Conservation (phyloP, 2,797 vertebrate species). For the Eulemur coronatus region DNA sequence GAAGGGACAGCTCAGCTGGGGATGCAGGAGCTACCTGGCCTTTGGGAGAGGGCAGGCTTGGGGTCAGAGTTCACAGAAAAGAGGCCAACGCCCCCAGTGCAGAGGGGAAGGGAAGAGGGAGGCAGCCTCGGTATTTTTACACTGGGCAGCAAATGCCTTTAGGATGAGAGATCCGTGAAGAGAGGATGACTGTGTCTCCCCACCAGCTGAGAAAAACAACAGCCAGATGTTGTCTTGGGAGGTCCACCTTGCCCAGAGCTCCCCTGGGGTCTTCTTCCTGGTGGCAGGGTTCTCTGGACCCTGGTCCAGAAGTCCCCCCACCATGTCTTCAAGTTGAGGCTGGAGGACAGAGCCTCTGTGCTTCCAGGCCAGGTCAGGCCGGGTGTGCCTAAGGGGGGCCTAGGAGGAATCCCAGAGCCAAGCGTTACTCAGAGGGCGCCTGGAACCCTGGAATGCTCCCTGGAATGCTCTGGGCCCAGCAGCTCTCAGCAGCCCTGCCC, state of each 20-base stretch:
- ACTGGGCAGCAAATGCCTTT: conserved; percentile 48
- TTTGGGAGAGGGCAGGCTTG: not conserved
- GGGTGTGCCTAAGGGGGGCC: not conserved
- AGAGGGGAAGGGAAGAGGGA: not conserved
- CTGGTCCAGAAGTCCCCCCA: not conserved
- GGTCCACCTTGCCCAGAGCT: not conserved
- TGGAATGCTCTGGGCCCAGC: conserved; percentile 46
- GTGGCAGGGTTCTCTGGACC: not conserved
- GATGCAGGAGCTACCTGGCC: not conserved
- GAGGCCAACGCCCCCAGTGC: not conserved
- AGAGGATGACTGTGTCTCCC: not conserved
- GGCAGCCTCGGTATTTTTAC: conserved; percentile 56
- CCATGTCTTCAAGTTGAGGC: not conserved
- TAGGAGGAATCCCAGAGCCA: conserved; percentile 41
- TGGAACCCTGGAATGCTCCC: conserved; percentile 67
- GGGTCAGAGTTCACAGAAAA: conserved; percentile 22
- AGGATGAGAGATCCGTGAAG: conserved; percentile 25
- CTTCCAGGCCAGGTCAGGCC: not conserved
- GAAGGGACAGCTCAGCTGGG: not conserved
- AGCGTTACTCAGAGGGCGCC: conserved; percentile 40
- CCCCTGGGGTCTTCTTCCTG: not conserved
- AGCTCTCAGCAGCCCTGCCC: not conserved
- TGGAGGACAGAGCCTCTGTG: not conserved
- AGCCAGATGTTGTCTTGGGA: not conserved
- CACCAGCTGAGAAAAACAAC: not conserved